Percentiles rank a stretch among this genome's conserved stretches.
phyloP scores from a whole-genome alignment of 2,113 vertebrate species.

The Aspiorhynchus laticeps region DNA sequence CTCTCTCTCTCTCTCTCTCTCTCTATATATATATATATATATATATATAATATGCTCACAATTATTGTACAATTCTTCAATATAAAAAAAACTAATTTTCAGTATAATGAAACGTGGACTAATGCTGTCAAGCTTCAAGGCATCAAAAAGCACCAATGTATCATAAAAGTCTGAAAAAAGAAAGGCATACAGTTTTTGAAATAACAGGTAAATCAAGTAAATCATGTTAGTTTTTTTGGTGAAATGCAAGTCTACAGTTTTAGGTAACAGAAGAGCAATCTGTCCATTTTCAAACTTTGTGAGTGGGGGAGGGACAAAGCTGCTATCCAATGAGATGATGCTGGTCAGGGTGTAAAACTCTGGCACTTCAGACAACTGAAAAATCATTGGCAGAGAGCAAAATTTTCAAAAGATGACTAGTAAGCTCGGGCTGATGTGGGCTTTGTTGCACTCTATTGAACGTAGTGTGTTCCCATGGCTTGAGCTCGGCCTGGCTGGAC shows the following conservation, averaged over 20 bases:
- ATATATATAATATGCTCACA: too few species aligned
- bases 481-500: conserved; percentile 13
- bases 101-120: background rate
- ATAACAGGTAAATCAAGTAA: too few species aligned
- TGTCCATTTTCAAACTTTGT: background rate
- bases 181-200: background rate
- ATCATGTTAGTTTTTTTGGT: background rate
- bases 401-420: conserved; percentile 6
- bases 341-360: background rate
- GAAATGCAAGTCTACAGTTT: background rate
- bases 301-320: background rate
- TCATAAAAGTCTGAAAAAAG: background rate
- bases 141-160: background rate
- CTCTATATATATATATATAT: too few species aligned
- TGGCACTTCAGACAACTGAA: background rate
- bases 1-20: too few species aligned
- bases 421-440: background rate
- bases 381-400: background rate
- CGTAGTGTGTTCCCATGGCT: conserved; percentile 44
- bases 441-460: conserved; percentile 9
- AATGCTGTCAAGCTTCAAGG: background rate
- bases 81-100: background rate
- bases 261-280: background rate
- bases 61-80: too few species aligned
- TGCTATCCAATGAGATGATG: background rate